These are phyloP conservation scores for Mesochorus sp. DNA, from an alignment of 2,888 invertebrate genomes.

Conservation along the genomic window DNA sequence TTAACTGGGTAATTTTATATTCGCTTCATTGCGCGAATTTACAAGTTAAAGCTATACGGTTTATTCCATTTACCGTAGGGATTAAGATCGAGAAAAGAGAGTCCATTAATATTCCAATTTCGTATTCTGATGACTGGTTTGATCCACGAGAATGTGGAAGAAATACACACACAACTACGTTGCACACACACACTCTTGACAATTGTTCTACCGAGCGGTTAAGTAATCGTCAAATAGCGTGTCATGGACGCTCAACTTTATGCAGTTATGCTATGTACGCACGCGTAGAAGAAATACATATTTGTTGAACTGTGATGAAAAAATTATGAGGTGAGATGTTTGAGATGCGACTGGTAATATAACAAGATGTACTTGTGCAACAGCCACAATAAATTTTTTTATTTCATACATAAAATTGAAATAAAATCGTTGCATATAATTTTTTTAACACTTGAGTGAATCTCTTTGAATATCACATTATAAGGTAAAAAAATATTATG, in stretches of 20 bases:
- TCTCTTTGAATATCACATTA: no score
- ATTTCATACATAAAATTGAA: no score
- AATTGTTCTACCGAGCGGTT: no score
- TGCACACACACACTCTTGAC: no score
- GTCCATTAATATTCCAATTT: constrained; percentile 72
- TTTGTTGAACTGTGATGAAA: neutral
- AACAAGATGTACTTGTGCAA: no score
- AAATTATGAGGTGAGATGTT: neutral
- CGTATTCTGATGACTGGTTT: constrained; percentile 70
- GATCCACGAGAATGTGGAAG: constrained; percentile 1
- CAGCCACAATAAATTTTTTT: no score
- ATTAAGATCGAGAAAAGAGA: neutral
- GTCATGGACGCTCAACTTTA: constrained; percentile 65
- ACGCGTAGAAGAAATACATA: neutral
- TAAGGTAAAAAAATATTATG: no score
- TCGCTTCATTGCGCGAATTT: neutral
- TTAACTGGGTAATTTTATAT: neutral
- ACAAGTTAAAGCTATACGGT: neutral
- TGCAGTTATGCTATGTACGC: constrained; percentile 29
- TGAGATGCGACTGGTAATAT: neutral
- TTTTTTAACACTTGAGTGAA: no score
- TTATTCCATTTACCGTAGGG: neutral
- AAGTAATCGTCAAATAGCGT: constrained; percentile 68
- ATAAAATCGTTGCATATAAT: no score
- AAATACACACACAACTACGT: no score